A percentile compares a stretch with the other conserved stretches of the same genome.
Conservation (phyloP, 2,888 invertebrate genomes). For the Mimas tiliae region DNA sequence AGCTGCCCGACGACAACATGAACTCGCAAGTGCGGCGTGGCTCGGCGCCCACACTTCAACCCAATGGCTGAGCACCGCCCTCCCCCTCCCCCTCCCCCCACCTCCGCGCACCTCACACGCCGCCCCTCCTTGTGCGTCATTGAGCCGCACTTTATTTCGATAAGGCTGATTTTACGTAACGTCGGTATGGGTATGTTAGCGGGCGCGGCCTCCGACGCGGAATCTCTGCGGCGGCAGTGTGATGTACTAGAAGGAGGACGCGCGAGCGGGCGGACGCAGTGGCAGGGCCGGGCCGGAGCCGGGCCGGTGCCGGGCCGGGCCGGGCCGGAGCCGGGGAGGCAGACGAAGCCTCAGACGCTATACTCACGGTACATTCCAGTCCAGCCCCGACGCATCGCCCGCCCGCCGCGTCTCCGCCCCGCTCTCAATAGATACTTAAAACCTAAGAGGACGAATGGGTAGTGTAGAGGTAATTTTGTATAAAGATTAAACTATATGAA, state of each 20-base stretch:
- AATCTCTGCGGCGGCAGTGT: background rate
- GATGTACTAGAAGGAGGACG: too few species aligned
- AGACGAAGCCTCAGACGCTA: conserved; percentile 79
- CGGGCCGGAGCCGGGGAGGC: conserved; percentile 25
- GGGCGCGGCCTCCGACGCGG: conserved; percentile 11
- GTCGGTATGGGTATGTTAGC: conserved; percentile 71
- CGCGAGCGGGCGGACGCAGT: background rate
- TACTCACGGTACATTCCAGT: conserved; percentile 73
- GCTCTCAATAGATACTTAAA: conserved; percentile 57
- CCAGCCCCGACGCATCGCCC: conserved; percentile 7
- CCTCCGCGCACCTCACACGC: conserved; percentile 68
- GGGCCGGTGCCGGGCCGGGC: background rate
- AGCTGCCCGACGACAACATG: conserved; percentile 80
- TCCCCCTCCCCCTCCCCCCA: conserved; percentile 43
- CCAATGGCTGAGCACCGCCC: conserved; percentile 74
- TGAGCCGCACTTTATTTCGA: conserved; percentile 70
- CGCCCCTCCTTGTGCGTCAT: conserved; percentile 30
- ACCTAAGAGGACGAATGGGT: conserved; percentile 69
- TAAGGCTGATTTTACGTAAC: conserved; percentile 78
- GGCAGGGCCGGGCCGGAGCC: conserved; percentile 23
- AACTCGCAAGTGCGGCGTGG: conserved; percentile 64
- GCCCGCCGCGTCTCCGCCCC: background rate
- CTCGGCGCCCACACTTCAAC: conserved; percentile 67
- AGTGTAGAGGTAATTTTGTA: conserved; percentile 50
- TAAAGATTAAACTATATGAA: conserved; percentile 56